These are phyloP conservation scores for Neelides sp. DNA, from an alignment of 1,140 invertebrate species.

Conservation along the genomic window DNA sequence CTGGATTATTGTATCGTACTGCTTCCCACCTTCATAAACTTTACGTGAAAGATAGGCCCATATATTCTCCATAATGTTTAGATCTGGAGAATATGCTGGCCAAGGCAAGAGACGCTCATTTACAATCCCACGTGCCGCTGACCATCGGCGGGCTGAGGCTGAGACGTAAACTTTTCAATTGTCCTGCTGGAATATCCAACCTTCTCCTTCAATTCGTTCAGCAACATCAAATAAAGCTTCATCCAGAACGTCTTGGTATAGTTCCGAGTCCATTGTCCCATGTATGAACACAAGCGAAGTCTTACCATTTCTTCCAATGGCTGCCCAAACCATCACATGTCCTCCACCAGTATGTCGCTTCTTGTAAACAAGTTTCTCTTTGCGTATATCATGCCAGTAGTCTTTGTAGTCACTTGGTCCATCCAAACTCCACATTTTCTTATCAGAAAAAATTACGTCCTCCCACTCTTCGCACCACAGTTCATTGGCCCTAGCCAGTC, in stretches of 20 bases:
- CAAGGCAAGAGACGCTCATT: too few relatives aligned
- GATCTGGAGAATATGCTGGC: slow-evolving; percentile 31
- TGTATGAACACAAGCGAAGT: not conserved
- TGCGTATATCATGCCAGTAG: slow-evolving; percentile 32
- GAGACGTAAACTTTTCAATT: not conserved
- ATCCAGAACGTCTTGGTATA: not conserved
- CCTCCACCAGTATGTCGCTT: not conserved
- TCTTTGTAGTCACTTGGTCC: slow-evolving; percentile 28
- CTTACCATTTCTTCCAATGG: not conserved
- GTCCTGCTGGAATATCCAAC: too few relatives aligned
- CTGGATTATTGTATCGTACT: too few relatives aligned
- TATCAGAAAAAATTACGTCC: slow-evolving; percentile 20
- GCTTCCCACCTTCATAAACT: not conserved
- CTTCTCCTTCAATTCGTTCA: not conserved
- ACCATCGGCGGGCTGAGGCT: not conserved
- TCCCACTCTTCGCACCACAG: slow-evolving; percentile 5
- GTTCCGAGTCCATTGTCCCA: not conserved
- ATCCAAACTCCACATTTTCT: slow-evolving; percentile 33
- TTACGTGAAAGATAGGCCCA: slow-evolving; percentile 25
- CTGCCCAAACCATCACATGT: not conserved
- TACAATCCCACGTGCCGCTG: slow-evolving; percentile 19
- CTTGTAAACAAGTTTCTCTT: slow-evolving; percentile 18
- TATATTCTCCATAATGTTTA: slow-evolving; percentile 32
- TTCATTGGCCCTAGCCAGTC: not conserved
- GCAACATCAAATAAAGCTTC: not conserved